Evolutionary conservation across 2,113 vertebrate species (phyloP).

Genomic region (Thinocorus orbignyianus): DNA sequence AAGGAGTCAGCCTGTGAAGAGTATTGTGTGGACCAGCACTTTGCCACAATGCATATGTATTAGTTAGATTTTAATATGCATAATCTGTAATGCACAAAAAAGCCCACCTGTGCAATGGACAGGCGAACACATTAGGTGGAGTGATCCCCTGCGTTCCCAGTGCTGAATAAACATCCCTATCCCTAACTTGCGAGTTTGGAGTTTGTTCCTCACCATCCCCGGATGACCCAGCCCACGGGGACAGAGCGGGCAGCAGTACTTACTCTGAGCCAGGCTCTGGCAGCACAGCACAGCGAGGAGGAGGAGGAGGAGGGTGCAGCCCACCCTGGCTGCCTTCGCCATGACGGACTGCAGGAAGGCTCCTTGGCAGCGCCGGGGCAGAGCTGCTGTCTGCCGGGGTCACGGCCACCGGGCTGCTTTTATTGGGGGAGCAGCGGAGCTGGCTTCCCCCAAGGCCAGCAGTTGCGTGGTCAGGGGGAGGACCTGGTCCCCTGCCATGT

Average conservation of each 20-base stretch:
- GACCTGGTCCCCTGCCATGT: background rate
- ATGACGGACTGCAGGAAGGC: background rate
- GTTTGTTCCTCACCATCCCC: too few species aligned
- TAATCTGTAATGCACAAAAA: too few species aligned
- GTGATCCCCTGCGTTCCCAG: too few species aligned
- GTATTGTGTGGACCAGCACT: too few species aligned
- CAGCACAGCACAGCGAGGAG: background rate
- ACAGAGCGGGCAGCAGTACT: fast-evolving
- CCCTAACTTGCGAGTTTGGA: too few species aligned
- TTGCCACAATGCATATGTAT: too few species aligned
- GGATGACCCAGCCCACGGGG: fast-evolving
- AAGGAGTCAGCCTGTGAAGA: too few species aligned
- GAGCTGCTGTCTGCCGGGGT: background rate
- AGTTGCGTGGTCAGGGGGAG: background rate
- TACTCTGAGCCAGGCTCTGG: conserved; percentile 25
- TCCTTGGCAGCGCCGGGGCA: background rate
- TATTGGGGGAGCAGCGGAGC: background rate
- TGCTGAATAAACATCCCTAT: too few species aligned
- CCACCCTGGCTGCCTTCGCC: background rate
- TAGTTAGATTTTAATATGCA: too few species aligned
- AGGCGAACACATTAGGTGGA: too few species aligned
- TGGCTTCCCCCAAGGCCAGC: background rate
- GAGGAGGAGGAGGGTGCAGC: background rate
- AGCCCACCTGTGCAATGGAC: too few species aligned
- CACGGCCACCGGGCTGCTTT: background rate